Evolutionary conservation across 2,113 vertebrate genomes (phyloP), one percentile per base, ranked within the genome.

Genomic region (Pao palembangensis): DNA sequence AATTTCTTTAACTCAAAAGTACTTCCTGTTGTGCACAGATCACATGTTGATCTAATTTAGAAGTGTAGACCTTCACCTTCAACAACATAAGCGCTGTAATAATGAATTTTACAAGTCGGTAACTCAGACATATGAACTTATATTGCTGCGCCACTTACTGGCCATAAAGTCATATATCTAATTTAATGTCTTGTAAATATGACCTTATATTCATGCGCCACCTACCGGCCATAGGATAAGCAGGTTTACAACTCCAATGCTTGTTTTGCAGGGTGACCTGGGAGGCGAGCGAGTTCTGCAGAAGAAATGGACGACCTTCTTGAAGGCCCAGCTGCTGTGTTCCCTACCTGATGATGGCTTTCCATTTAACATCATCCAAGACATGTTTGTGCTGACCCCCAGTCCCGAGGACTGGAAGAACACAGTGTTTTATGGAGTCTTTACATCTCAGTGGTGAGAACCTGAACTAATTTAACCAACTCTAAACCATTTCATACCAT

Each of bases 251-350:
- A 19, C 44, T 18, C 0, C 48, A 11, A 28, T 25, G 2, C 18
- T 7, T 78, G 14, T 78, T 54, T 60, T 71, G 6, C 91, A 99
- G 96, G 95, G 94, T 0, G 96, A 98, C 55, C 75, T 93, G 62
- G 96, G 96, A 0, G 96, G 96, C 0, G 96, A 97, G 85, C 92
- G 96, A 0, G 95, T 99, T 14, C 86, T 99, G 69, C 96, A 99
- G 92, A 94, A 95, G 85, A 95, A 95, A 20, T 98, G 95, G 95
- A 98, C 96, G 0, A 96, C 95, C 0, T 99, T 99, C 85, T 89
- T 98, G 53, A 98, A 98, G 83, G 95, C 96, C 0, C 95, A 97
- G 75, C 92, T 99, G 50, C 78, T 96, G 51, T 99, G 96, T 75
- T 93, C 93, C 0, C 88, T 94, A 62, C 93, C 94, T 0, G 94